Evolutionary conservation across 2,113 vertebrate genomes (phyloP).

Genomic region (Myrmecobius fasciatus): DNA sequence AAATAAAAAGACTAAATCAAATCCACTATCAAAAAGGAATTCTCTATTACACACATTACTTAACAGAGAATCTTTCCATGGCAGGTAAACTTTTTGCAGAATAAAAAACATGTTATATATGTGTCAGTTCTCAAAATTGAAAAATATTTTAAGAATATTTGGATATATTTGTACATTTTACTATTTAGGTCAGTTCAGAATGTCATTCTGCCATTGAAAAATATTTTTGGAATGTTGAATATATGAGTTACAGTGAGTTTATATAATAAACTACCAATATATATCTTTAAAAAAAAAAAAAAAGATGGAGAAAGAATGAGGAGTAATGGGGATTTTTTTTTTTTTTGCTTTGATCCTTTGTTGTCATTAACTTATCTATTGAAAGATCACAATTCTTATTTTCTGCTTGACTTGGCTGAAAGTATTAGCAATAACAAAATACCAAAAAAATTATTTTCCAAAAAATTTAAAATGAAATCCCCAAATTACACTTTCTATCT

Average conservation of each 20-base stretch:
- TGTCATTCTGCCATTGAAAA: not conserved
- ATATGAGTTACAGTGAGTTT: not conserved
- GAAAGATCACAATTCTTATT: not conserved
- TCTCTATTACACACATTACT: not conserved
- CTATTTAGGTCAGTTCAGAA: not conserved
- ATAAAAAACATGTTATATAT: conserved; percentile 5
- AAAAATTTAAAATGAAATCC: not conserved
- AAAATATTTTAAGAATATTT: not conserved
- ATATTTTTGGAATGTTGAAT: not conserved
- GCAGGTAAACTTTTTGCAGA: not conserved
- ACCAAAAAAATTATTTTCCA: not conserved
- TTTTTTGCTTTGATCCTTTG: not conserved
- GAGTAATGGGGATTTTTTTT: not conserved
- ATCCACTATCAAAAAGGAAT: not conserved
- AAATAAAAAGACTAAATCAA: not conserved
- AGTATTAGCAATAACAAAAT: not conserved
- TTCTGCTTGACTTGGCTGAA: too few relatives aligned
- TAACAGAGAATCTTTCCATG: conserved; percentile 10
- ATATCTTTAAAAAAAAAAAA: not conserved
- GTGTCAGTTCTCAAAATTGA: not conserved
- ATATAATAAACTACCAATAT: not conserved
- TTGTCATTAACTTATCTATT: not conserved
- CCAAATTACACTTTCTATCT: not conserved
- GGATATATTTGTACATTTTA: not conserved
- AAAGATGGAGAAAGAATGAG: too few relatives aligned